Conservation (phyloP, 2,888 invertebrate genomes). For the Thera britannica region DNA sequence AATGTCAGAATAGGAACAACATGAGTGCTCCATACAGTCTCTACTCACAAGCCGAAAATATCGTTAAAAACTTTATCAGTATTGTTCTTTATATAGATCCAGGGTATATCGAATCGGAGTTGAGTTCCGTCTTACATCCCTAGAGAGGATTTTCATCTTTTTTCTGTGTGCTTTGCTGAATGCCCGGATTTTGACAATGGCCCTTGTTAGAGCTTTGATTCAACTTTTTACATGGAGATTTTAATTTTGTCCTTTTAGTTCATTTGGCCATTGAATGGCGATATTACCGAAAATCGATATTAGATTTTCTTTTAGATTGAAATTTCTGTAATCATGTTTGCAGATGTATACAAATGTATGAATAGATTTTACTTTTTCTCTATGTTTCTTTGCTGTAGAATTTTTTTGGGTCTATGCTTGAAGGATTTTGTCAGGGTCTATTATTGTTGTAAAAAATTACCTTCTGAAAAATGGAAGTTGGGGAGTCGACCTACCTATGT, state of each 20-base stretch:
- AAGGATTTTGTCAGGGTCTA: too few species aligned
- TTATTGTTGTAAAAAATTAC: too few species aligned
- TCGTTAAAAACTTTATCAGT: not conserved
- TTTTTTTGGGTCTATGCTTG: too few species aligned
- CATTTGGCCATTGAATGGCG: constrained; percentile 25
- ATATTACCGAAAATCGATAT: constrained; percentile 24
- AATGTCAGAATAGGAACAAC: too few species aligned
- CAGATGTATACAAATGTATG: not conserved
- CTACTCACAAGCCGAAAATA: not conserved
- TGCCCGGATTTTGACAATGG: constrained; percentile 44
- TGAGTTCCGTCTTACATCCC: constrained; percentile 11
- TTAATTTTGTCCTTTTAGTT: constrained; percentile 35
- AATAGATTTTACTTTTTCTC: not conserved
- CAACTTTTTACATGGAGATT: constrained; percentile 35
- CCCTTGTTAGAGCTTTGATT: constrained; percentile 40
- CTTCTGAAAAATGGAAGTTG: too few species aligned
- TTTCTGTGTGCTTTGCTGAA: constrained; percentile 41
- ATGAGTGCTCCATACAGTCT: not conserved
- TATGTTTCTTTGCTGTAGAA: not conserved
- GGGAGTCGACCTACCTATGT: too few species aligned
- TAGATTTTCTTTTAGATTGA: not conserved
- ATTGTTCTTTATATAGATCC: not conserved
- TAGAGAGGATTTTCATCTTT: constrained; percentile 29
- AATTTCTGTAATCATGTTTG: not conserved
- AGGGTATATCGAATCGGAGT: not conserved